Conservation (phyloP, 2,888 invertebrate species). For the Artemia sp. region DNA sequence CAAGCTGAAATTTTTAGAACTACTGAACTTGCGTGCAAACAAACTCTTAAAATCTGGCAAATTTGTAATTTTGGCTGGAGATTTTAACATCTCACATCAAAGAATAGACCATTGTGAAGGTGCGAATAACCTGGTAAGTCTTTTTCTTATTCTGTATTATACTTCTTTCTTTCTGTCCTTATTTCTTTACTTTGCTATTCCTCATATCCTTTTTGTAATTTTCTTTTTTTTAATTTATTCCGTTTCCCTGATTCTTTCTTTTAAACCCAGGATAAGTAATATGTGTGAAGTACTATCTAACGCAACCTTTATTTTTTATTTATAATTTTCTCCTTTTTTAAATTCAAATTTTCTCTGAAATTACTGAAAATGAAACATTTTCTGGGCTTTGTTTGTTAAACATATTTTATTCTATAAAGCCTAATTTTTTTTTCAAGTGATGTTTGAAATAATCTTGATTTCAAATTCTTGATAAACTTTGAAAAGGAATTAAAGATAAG, state of each 20-base stretch:
- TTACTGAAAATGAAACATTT: too few species aligned
- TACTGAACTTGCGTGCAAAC: conserved; percentile 33
- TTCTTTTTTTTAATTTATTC: conserved; percentile 15
- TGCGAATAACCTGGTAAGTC: conserved; percentile 20
- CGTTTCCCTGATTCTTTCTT: conserved; percentile 18
- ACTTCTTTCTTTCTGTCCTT: neutral
- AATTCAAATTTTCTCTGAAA: too few species aligned
- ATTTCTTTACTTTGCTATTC: neutral
- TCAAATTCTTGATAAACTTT: too few species aligned
- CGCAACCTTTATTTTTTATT: too few species aligned
- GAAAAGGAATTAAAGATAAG: too few species aligned
- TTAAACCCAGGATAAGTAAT: too few species aligned
- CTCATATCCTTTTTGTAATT: conserved; percentile 8
- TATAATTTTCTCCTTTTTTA: too few species aligned
- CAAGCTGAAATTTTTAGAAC: conserved; percentile 34
- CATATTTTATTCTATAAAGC: too few species aligned
- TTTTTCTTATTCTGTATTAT: neutral
- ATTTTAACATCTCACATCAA: conserved; percentile 35
- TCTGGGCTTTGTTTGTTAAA: too few species aligned
- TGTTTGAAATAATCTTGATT: too few species aligned
- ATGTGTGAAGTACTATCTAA: too few species aligned
- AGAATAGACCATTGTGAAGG: conserved; percentile 35
- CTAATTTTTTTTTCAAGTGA: too few species aligned
- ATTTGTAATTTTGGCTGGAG: conserved; percentile 37
- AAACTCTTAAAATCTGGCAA: conserved; percentile 32